Conservation (phyloP, 2,113 vertebrate genomes). For the Elachura formosa region DNA sequence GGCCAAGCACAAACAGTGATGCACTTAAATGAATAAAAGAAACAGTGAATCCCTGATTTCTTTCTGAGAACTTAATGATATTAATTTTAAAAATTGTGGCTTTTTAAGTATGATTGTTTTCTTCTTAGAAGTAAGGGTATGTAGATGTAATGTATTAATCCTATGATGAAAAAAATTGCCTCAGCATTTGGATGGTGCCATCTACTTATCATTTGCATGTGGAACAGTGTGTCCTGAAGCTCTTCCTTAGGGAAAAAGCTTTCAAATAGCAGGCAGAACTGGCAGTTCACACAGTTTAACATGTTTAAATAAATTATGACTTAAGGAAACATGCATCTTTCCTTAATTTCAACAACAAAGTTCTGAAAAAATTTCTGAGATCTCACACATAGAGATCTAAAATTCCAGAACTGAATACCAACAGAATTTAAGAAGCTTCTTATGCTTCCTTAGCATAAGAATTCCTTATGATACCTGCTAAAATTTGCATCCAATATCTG, state of each 20-base stretch:
- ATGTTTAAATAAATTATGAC: not conserved
- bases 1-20: not conserved
- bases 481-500: not conserved
- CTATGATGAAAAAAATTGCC: not conserved
- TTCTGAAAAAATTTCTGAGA: not conserved
- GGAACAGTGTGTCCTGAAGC: not conserved
- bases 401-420: not conserved
- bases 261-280: constrained; percentile 21
- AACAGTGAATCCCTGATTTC: not conserved
- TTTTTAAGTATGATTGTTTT: not conserved
- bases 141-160: not conserved
- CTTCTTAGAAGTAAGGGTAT: not conserved
- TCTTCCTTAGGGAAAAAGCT: not conserved
- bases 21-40: not conserved
- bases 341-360: not conserved
- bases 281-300: constrained; percentile 16
- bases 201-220: not conserved
- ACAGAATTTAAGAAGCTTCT: not conserved
- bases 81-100: not conserved
- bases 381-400: not conserved
- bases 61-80: not conserved
- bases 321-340: constrained; percentile 45
- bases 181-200: not conserved
- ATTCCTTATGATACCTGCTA: not conserved
- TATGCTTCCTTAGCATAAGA: too few species aligned